These are phyloP conservation scores for Orchestes rusci DNA, from an alignment of 2,888 invertebrate genomes.

Conservation along the genomic window DNA sequence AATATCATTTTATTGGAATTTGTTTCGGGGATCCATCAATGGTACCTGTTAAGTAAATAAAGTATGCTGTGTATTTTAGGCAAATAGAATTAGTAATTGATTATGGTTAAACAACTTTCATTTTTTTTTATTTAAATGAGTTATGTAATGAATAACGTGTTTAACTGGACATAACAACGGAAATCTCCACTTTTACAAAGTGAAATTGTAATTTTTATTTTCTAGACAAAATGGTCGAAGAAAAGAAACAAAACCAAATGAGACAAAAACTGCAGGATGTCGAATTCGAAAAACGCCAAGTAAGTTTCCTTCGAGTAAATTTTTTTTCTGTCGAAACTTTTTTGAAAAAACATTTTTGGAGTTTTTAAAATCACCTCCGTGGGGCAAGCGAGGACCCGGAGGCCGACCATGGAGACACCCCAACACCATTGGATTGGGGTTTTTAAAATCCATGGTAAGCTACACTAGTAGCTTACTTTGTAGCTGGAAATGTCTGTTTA, in stretches of 20 bases:
- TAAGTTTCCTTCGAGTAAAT: conserved; percentile 37
- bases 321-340: background rate
- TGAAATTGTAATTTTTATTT: conserved; percentile 22
- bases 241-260: conserved; percentile 46
- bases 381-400: conserved; percentile 65
- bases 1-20: too few species aligned
- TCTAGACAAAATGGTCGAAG: conserved; percentile 54
- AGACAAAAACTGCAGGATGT: conserved; percentile 16
- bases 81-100: too few species aligned
- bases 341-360: conserved; percentile 19
- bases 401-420: conserved; percentile 70
- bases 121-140: too few species aligned
- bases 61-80: too few species aligned
- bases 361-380: conserved; percentile 47
- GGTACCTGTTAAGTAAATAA: too few species aligned
- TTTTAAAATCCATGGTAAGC: conserved; percentile 70
- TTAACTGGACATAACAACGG: too few species aligned
- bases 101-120: too few species aligned
- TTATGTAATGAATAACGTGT: too few species aligned
- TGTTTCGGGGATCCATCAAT: too few species aligned
- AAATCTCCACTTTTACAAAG: too few species aligned
- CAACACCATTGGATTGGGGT: conserved; percentile 62
- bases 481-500: too few species aligned
- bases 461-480: conserved; percentile 35
- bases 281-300: conserved; percentile 45